These are phyloP conservation scores for Leptinotarsa undecemlineata DNA, from an alignment of 1,140 invertebrate species.

Conservation along the genomic window DNA sequence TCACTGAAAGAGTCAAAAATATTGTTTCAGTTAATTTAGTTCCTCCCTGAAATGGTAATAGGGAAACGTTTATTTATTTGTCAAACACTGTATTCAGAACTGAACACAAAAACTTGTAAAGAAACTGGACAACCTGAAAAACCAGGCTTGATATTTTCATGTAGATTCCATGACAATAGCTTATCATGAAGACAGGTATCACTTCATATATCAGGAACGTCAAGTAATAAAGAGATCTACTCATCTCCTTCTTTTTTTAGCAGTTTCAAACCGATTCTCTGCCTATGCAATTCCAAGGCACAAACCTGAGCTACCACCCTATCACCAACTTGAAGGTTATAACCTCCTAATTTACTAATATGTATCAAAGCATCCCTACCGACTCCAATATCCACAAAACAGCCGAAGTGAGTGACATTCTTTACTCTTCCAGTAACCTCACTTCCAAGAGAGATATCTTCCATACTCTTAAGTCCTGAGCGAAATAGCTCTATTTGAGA, in stretches of 20 bases:
- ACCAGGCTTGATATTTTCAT: too few relatives aligned
- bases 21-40: too few relatives aligned
- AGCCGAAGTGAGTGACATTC: conserved; percentile 88
- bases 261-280: conserved; percentile 59
- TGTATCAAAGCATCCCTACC: conserved; percentile 78
- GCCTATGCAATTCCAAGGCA: conserved; percentile 59
- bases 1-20: too few relatives aligned
- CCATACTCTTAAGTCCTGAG: conserved; percentile 63
- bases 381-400: conserved; percentile 88
- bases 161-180: too few relatives aligned
- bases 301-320: conserved; percentile 67
- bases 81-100: too few relatives aligned
- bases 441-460: conserved; percentile 62
- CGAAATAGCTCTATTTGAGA: conserved; percentile 69
- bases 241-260: conserved; percentile 12
- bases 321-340: conserved; percentile 70
- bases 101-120: too few relatives aligned
- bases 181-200: too few relatives aligned
- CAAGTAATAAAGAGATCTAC: too few relatives aligned
- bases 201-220: too few relatives aligned
- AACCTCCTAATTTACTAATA: conserved; percentile 63
- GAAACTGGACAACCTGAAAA: too few relatives aligned
- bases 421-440: conserved; percentile 65
- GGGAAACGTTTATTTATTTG: too few relatives aligned
- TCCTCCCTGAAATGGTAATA: too few relatives aligned